phyloP scores from a whole-genome alignment of 2,888 invertebrate species.

The Calliopum simillimum region DNA sequence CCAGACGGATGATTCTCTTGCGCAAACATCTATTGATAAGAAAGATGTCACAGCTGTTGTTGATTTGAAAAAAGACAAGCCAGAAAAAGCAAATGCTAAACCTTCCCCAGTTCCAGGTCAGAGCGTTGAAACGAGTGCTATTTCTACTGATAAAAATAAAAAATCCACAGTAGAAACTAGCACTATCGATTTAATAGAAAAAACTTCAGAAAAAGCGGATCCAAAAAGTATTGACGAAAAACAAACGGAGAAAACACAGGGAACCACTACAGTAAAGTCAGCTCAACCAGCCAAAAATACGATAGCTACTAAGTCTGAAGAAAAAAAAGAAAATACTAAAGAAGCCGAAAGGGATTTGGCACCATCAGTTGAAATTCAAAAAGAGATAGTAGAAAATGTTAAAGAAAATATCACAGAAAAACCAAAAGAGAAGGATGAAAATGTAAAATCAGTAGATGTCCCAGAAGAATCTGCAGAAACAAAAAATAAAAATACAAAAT shows the following conservation, averaged over 20 bases:
- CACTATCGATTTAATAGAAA: no score
- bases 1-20: no score
- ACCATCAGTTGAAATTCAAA: background rate
- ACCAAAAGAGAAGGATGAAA: constrained; percentile 31
- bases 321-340: background rate
- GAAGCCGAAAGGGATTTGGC: background rate
- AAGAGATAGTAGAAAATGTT: constrained; percentile 32
- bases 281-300: background rate
- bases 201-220: no score
- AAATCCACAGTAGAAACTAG: no score
- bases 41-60: no score
- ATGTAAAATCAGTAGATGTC: constrained; percentile 43
- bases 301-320: background rate
- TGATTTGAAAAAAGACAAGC: no score
- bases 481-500: background rate
- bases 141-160: no score
- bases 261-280: background rate
- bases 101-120: no score
- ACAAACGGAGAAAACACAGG: no score
- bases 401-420: constrained; percentile 36
- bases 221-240: background rate
- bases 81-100: no score
- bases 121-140: no score
- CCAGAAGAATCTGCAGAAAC: constrained; percentile 52
- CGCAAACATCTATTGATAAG: no score